Base-by-base conservation (phyloP, 1,140 invertebrate species). In the Babylonia areolata region DNA sequence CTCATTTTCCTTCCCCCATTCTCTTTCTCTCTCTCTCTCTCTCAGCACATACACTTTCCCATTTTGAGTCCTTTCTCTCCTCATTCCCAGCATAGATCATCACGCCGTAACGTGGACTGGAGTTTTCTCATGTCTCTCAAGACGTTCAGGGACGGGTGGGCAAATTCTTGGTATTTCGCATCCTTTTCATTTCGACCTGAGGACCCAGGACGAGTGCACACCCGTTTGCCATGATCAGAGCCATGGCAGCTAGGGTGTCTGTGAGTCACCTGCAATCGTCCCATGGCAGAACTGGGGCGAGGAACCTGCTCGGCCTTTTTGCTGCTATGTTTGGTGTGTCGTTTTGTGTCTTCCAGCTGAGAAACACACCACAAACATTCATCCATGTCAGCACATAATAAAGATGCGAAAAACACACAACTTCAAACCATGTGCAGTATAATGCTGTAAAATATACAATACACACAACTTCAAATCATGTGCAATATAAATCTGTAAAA, bases 111-210 rank as follows among this genome's bases (percentile, higher is more conserved):
- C 3, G 93, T 92, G 37, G 92, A 90, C 87, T 94, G 93, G 86
- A 94, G 90, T 89, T 93, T 93, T 87, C 91, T 92, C 91, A 94
- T 92, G 87, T 93, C 92, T 87, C 90, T 93, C n/a, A 93, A 88
- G 58, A 94, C 90, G 84, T 92, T 92, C 1, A 93, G 86, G n/a
- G 91, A 90, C 39, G 90, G 88, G 37, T 91, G 87, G 51, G 54
- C 58, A 9, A 64, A 15, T 17, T 64, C 54, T 40, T 71, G 31
- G 2, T 37, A 40, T 23, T 5, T 6, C 20, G 0, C 15, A 37
- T 40, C 51, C 31, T 31, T 2, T 9, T 82, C 37, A 15, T 40
- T 6, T 0, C 5, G 46, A 9, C 17, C 23, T 6, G 77, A 40
- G 17, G 78, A 80, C 46, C 39, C 54, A 5, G 78, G 42, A 51